Base-by-base conservation (phyloP, 1,140 invertebrate genomes). In the Alviniconcha marisindica region DNA sequence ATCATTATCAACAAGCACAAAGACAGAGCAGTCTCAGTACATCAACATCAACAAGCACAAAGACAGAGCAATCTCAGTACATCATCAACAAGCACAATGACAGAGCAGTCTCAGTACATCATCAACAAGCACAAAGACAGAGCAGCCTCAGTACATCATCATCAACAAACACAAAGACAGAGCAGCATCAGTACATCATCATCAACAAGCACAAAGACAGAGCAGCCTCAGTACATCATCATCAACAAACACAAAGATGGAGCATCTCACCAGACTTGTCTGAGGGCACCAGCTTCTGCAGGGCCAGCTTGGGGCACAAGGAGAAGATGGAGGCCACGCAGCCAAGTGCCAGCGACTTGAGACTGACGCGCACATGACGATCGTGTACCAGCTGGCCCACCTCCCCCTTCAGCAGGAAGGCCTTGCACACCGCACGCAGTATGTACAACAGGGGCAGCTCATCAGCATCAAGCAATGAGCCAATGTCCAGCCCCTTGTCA, bases 301-400 rank as follows among this genome's bases (percentile, higher is more conserved):
- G 94, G 60, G 97, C 95, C n/a, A 95, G 69, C 18, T 95, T 93
- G 0, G 97, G 96, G 88, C 95, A 95, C 44, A 97, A 88, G 42
- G 94, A 94, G 40, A 97, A 91, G 44, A 96, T 94, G 69, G 95
- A 94, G 1, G 95, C 94, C 1, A 98, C 88, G 91, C 96, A 97
- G 48, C 94, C 95, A 4, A 98, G 89, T 1, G 97, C 96, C 48
- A 97, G 94, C 0, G 96, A 95, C 93, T 98, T 97, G 0, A 97
- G 95, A 83, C 97, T 97, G 24, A 98, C 96, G 48, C 97, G 94
- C 15, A 97, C 95, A 63, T 92, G 93, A 86, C 95, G 95, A 89
- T 96, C 96, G 21, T 95, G 92, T 74, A 96, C 94, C 60, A 96
- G 90, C 42, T 93, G 93, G 40, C 94, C 95, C 71, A 94, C 94